Evolutionary conservation across 2,113 vertebrate genomes (phyloP), one percentile per base, ranked within the genome.

Genomic region (Xenopus borealis): DNA sequence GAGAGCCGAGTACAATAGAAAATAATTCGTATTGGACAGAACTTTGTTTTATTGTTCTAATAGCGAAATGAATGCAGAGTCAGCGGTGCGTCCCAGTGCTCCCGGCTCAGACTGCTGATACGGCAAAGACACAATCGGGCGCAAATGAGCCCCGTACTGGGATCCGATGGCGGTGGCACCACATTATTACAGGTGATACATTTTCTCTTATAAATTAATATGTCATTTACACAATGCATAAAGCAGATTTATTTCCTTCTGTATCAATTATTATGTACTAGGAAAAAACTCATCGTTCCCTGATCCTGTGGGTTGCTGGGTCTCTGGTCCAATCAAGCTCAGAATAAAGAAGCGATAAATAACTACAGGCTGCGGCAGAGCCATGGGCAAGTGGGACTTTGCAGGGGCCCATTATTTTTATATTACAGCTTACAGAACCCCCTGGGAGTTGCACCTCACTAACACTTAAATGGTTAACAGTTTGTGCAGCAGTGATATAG

Each of bases 191-290:
- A 12, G 59, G 62, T 53, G 50, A 66, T 73, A 44, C 62, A 73
- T 73, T 58, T 63, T 66, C 71, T 53, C 45, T 20, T 33, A 69
- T 69, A 76, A 76, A 76, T 76, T 76, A 76, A 76, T 55, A 46
- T 76, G 73, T 76, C 73, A 76, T 63, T 76, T 66, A 69, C 73
- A 44, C 46, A 2, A 58, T 52, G 68, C 52, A 76, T 53, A 76
- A 69, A 76, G 69, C 58, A 69, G 65, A 62, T 75, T 75, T 75
- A 62, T 68, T 17, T 3, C 20, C 17, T 45, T 57, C 72, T 12
- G 46, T 20, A 57, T 50, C 66, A 69, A 69, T 76, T 69, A 76
- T 63, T 69, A 45, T 63, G 66, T 57, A 66, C 33, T 23, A 10
- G 23, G 44, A 45, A 69, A 58, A 62, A 76, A 40, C 73, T 76